These are phyloP conservation scores for Pandion haliaetus DNA, from an alignment of 2,113 vertebrate species.

Conservation along the genomic window DNA sequence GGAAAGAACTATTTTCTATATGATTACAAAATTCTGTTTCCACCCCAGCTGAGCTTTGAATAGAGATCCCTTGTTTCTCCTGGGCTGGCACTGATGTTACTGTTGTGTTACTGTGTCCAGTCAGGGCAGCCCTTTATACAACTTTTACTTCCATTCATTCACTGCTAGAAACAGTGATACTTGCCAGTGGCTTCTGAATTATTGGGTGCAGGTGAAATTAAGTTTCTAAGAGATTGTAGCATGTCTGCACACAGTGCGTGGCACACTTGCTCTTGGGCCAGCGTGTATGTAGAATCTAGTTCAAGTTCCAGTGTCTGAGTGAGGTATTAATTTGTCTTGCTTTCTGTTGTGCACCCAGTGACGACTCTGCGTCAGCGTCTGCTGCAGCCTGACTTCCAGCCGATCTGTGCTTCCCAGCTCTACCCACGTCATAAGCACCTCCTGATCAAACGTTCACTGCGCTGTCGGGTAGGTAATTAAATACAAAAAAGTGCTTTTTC, in stretches of 20 bases:
- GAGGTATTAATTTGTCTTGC: not conserved
- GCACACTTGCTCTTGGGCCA: not conserved
- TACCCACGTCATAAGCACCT: constrained; percentile 97
- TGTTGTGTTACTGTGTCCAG: not conserved
- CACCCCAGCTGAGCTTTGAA: not conserved
- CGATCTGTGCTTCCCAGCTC: constrained; percentile 91
- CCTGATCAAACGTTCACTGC: constrained; percentile 95
- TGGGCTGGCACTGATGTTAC: not conserved
- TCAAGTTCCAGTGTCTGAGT: not conserved
- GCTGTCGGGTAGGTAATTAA: constrained; percentile 84
- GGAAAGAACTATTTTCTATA: not conserved
- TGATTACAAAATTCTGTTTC: not conserved
- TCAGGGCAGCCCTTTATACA: not conserved
- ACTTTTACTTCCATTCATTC: not conserved
- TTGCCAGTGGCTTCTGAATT: not conserved
- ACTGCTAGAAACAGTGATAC: not conserved
- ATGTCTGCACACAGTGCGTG: rapidly evolving
- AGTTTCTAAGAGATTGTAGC: not conserved
- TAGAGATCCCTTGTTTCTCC: not conserved
- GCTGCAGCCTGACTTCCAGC: constrained; percentile 95
- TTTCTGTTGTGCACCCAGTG: constrained; percentile 70
- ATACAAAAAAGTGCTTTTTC: not conserved
- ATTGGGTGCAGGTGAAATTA: not conserved
- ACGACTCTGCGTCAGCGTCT: constrained; percentile 95
- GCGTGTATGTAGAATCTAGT: rapidly evolving